Evolutionary conservation across 2,888 invertebrate species (phyloP).

Genomic region (Hybos culiciformis): DNA sequence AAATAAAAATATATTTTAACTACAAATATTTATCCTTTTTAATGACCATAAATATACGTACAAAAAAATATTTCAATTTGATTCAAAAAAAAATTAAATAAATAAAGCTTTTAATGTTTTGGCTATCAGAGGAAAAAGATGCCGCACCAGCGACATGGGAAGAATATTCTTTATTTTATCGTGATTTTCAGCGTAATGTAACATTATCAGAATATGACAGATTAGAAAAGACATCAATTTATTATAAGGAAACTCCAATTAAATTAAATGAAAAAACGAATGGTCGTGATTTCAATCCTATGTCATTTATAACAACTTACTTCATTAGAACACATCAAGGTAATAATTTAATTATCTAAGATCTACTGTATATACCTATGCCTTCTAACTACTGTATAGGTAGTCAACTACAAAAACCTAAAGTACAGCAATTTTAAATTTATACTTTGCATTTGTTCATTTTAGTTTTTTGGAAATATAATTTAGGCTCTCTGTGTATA

Average conservation of each 20-base stretch:
- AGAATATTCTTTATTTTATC: slow-evolving; percentile 33
- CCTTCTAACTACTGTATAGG: too few relatives aligned
- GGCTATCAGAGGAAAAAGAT: slow-evolving; percentile 28
- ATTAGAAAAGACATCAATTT: slow-evolving; percentile 28
- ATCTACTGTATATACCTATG: too few relatives aligned
- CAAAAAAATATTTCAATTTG: slow-evolving; percentile 1
- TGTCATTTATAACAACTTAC: slow-evolving; percentile 35
- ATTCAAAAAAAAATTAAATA: slow-evolving; percentile 4
- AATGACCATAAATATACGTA: too few relatives aligned
- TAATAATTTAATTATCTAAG: slow-evolving; percentile 16
- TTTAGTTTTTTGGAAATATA: too few relatives aligned
- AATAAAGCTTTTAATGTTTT: slow-evolving; percentile 26
- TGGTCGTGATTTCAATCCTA: slow-evolving; percentile 32
- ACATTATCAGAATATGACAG: slow-evolving; percentile 38
- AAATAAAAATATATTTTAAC: slow-evolving; percentile 4
- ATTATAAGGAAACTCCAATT: slow-evolving; percentile 31
- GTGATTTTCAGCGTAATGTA: slow-evolving; percentile 31
- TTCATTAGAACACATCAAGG: slow-evolving; percentile 38
- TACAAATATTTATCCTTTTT: too few relatives aligned
- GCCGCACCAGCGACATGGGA: slow-evolving; percentile 41
- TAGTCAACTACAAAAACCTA: too few relatives aligned
- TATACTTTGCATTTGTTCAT: too few relatives aligned
- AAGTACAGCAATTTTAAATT: too few relatives aligned
- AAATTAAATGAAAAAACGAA: slow-evolving; percentile 30
- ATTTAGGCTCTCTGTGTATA: too few relatives aligned